Base-by-base conservation (phyloP, 2,888 invertebrate species). In the Patella caerulea region DNA sequence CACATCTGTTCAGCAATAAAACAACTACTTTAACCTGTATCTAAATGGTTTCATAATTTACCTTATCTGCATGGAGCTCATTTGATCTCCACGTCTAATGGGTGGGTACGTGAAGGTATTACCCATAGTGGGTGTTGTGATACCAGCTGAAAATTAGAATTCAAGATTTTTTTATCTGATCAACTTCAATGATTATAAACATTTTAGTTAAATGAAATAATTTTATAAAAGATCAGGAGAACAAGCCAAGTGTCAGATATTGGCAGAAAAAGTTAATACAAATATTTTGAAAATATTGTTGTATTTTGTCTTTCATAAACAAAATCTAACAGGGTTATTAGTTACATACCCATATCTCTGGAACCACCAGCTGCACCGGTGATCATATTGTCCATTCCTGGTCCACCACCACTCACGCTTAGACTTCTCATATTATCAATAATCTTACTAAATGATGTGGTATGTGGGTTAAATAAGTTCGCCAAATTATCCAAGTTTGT, bases 1-100 rank as follows among this genome's bases (percentile, higher is more conserved):
- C 19, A 11, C 14, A 2, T 24, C 5, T 11, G 29, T 24, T 4
- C 19, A 1, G 7, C 53, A 17, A 52, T 72, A 72, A 15, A 52
- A 52, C 24, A 0, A 54, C 3, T n/a, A 45, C n/a, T 19, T 19
- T 5, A 14, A 75, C 12, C 14, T 4, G n/a, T n/a, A 45, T n/a
- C 9, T n/a, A 53, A 72, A 73, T 3, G 55, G 4, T n/a, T 24
- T n/a, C 14, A n/a, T 54, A 45, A 45, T 9, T 73, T 84, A 91
- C 91, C 91, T 90, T 65, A 92, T 92, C 81, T 92, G 92, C 92
- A 92, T 92, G 72, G 92, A 89, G 82, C 90, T 91, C 87, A 91
- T 89, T 81, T 92, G 92, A 79, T 85, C 87, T 17, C 84, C 82
- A 69, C 88, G 83, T 73, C 89, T 82, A 34, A 86, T 86, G 76